phyloP scores from a whole-genome alignment of 35 echinoderm and acorn worm genomes.

The Nesometra sesokonis region DNA sequence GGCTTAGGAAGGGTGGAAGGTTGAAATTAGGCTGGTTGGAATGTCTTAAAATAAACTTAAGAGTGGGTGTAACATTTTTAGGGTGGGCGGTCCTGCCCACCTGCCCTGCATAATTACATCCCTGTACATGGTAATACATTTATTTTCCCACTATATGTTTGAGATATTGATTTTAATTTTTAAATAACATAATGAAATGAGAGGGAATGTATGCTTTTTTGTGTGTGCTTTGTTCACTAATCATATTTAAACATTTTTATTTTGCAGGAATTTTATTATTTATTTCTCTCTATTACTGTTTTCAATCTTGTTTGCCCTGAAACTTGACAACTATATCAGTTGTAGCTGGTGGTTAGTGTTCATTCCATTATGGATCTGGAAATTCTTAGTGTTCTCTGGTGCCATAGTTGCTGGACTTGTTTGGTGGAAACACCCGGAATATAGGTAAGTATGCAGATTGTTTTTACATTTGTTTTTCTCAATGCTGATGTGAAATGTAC shows the following conservation, averaged over 20 bases:
- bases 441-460: constrained; percentile 48
- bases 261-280: constrained; percentile 89
- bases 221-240: background rate
- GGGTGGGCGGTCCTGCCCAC: too few species aligned
- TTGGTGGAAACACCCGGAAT: constrained; percentile 92
- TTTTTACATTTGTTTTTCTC: too few species aligned
- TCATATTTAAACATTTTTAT: background rate
- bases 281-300: constrained; percentile 72
- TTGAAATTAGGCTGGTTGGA: too few species aligned
- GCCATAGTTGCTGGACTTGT: constrained; percentile 66
- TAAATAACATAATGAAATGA: background rate
- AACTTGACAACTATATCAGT: constrained; percentile 39
- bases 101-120: too few species aligned
- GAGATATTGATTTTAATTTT: background rate
- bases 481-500: too few species aligned
- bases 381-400: constrained; percentile 64
- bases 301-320: constrained; percentile 68
- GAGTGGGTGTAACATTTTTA: too few species aligned
- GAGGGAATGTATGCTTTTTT: background rate
- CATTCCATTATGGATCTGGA: constrained; percentile 86
- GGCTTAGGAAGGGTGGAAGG: too few species aligned
- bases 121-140: too few species aligned
- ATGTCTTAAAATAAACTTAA: too few species aligned
- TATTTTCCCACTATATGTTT: too few species aligned
- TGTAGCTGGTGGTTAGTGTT: constrained; percentile 84